These are phyloP conservation scores for Epizoanthus rinbou DNA, from an alignment of 92 coral and sea anemone species.

Conservation along the genomic window DNA sequence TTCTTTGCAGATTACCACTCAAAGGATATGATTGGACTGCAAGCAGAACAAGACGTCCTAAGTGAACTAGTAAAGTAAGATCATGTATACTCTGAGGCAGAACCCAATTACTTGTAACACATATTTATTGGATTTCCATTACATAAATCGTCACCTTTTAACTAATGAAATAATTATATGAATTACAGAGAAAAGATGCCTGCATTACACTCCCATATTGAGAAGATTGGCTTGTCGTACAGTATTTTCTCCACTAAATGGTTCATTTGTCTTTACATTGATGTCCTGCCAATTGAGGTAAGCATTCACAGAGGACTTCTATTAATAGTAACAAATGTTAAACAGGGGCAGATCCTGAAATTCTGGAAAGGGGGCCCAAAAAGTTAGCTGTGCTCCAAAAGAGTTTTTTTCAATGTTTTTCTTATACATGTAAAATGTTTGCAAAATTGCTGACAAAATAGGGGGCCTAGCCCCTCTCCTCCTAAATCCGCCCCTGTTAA, in stretches of 20 bases:
- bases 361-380: too few relatives aligned
- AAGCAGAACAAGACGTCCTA: conserved; percentile 90
- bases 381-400: too few relatives aligned
- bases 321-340: too few relatives aligned
- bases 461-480: too few relatives aligned
- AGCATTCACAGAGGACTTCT: neutral
- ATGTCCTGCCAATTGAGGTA: conserved; percentile 94
- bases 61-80: conserved; percentile 79
- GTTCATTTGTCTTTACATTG: conserved; percentile 94
- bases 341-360: too few relatives aligned
- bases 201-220: conserved; percentile 78
- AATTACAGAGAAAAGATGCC: conserved; percentile 82
- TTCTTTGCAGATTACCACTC: conserved; percentile 86
- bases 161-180: too few relatives aligned
- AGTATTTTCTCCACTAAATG: conserved; percentile 93
- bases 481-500: too few relatives aligned
- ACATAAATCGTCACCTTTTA: too few relatives aligned
- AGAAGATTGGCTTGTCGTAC: conserved; percentile 70
- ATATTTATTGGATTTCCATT: neutral
- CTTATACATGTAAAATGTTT: too few relatives aligned
- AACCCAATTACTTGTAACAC: neutral
- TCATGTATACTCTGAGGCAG: neutral
- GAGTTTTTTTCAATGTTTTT: too few relatives aligned
- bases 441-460: too few relatives aligned
- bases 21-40: conserved; percentile 84